These are phyloP conservation scores for Struthio camelus DNA, from an alignment of 2,113 vertebrate genomes.

Conservation along the genomic window DNA sequence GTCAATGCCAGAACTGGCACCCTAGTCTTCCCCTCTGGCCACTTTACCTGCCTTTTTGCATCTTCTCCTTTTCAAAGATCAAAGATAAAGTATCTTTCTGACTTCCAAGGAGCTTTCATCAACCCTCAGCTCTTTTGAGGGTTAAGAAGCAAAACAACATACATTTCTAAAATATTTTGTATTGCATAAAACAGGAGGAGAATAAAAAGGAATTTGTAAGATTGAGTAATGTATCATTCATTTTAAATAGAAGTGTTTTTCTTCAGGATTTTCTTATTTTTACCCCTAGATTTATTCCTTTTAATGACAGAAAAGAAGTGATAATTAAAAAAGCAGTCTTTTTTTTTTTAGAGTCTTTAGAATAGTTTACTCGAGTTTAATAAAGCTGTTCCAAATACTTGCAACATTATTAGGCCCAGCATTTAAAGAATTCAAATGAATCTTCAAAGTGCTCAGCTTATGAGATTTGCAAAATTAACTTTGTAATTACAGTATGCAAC, in stretches of 20 bases:
- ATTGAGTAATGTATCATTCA: neutral
- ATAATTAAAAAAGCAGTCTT: neutral
- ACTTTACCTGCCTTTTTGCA: neutral
- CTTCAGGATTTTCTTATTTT: neutral
- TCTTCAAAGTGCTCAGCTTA: conserved; percentile 68
- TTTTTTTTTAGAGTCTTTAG: neutral
- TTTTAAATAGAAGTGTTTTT: neutral
- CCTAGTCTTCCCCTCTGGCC: neutral
- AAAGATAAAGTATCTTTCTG: neutral
- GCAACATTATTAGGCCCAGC: conserved; percentile 45
- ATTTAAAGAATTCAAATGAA: conserved; percentile 67
- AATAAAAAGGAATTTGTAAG: neutral
- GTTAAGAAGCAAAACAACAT: neutral
- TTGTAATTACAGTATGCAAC: conserved; percentile 65
- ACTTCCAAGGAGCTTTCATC: neutral
- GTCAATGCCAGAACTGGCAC: neutral
- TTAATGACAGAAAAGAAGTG: neutral
- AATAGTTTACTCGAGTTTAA: conserved; percentile 55
- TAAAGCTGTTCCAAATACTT: conserved; percentile 60
- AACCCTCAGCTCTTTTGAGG: neutral
- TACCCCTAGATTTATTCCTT: neutral
- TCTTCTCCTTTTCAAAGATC: neutral
- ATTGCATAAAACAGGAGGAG: neutral
- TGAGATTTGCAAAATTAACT: conserved; percentile 75
- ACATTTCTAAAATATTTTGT: neutral